phyloP scores from a whole-genome alignment of 2,113 vertebrate species.

The Syngnathus floridae region DNA sequence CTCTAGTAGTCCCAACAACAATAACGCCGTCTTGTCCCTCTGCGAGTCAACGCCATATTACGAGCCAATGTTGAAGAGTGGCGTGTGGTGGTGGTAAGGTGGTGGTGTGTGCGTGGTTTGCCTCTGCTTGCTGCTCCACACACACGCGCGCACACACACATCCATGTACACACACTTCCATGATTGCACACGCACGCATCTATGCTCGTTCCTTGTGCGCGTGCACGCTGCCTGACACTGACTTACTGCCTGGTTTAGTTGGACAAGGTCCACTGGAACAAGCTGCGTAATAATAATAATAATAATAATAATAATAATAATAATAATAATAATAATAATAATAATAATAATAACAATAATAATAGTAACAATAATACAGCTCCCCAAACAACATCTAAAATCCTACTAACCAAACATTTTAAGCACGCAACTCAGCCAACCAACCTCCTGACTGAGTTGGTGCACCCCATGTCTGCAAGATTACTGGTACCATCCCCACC shows the following conservation, averaged over 20 bases:
- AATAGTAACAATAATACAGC: not conserved
- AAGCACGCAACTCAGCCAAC: too few relatives aligned
- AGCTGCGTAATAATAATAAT: not conserved
- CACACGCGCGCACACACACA: slow-evolving; percentile 15
- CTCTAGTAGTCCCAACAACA: slow-evolving; percentile 3
- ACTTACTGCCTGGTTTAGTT: not conserved
- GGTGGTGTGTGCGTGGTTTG: slow-evolving; percentile 23
- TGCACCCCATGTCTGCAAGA: not conserved
- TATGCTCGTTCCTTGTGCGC: slow-evolving; percentile 11
- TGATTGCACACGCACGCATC: not conserved
- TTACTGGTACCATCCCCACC: not conserved
- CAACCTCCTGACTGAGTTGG: too few relatives aligned
- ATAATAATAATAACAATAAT: not conserved
- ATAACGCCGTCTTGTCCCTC: slow-evolving; percentile 69
- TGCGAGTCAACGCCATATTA: slow-evolving; percentile 78
- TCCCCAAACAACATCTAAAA: too few relatives aligned
- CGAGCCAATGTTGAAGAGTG: slow-evolving; percentile 53
- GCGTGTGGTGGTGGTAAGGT: not conserved
- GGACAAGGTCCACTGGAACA: not conserved
- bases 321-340: not conserved
- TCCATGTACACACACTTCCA: slow-evolving; percentile 7
- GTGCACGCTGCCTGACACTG: slow-evolving; percentile 54
- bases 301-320: not conserved
- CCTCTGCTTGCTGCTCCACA: slow-evolving; percentile 55
- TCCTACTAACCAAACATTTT: too few relatives aligned